Evolutionary conservation across 2,113 vertebrate species (phyloP), one percentile per base, ranked within the genome.

Genomic region (Eurypyga helias): DNA sequence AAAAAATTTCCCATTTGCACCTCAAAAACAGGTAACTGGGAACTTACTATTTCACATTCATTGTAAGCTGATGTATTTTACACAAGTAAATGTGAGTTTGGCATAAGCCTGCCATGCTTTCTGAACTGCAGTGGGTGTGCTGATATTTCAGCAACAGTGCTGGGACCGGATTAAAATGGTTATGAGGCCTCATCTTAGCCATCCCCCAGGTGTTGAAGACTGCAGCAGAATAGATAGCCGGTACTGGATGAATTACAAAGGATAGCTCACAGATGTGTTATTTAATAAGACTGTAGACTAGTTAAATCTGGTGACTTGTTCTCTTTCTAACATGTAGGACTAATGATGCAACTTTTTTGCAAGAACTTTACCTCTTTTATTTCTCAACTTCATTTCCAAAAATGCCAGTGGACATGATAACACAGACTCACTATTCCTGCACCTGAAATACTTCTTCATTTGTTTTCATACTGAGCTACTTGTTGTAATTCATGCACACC

Each of bases 21-120:
- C 89, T 91, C 91, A 91, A 97, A 96, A 95, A 28, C 69, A 87
- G 83, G 77, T 95, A 89, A 80, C 92, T 33, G 36, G 54, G 70
- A 91, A 87, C 66, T 84, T 65, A 79, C 21, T 78, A 67, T 84
- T 93, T 87, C 65, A 87, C 89, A 91, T 87, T 89, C 54, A 92
- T 60, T 69, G 80, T 69, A 87, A 81, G 21, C 20, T 67, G 52
- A 82, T 91, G 52, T 9, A 79, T 91, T 94, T 91, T 87, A 82
- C 69, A 76, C 25, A 57, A 65, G 17, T 23, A 82, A 89, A 91
- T 80, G 34, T 33, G 66, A 91, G 79, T 57, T 87, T 54, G 49
- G 48, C 0, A 0, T 54, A 72, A 57, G 65, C 55, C 29, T 84
- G 34, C 29, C 26, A 14, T 33, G 52, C 45, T 89, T 81, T 84